Conservation (phyloP, 2,888 invertebrate species). For the Ferdinandea cuprea region DNA sequence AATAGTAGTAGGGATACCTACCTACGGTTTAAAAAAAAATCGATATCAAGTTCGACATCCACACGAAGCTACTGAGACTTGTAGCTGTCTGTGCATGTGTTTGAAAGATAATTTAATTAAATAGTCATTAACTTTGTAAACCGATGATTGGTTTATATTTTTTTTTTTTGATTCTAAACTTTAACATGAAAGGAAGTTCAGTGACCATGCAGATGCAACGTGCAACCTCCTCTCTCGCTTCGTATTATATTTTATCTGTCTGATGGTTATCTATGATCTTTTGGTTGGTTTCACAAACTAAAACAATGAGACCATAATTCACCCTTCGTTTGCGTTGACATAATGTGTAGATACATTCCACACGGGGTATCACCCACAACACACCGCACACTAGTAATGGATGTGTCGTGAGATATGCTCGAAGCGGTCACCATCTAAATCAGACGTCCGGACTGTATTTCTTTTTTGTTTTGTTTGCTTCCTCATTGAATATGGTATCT, state of each 20-base stretch:
- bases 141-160: too few relatives aligned
- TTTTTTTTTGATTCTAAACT: too few relatives aligned
- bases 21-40: too few relatives aligned
- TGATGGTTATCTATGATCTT: slow-evolving; percentile 54
- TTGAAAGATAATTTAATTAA: slow-evolving; percentile 1
- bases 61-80: too few relatives aligned
- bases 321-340: slow-evolving; percentile 48
- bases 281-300: slow-evolving; percentile 5
- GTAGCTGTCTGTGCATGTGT: too few relatives aligned
- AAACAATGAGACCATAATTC: slow-evolving; percentile 69
- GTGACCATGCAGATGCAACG: neutral
- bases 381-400: slow-evolving; percentile 54
- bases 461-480: slow-evolving; percentile 48
- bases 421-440: slow-evolving; percentile 58
- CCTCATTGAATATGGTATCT: slow-evolving; percentile 23
- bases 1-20: too few relatives aligned
- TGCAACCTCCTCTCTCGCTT: neutral
- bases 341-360: slow-evolving; percentile 23
- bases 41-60: too few relatives aligned
- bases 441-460: slow-evolving; percentile 55
- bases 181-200: neutral
- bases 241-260: slow-evolving; percentile 23
- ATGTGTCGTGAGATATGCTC: slow-evolving; percentile 71
- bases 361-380: slow-evolving; percentile 42
- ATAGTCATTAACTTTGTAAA: neutral